phyloP scores from a whole-genome alignment of 2,113 vertebrate species.

The Nycticebus coucang region DNA sequence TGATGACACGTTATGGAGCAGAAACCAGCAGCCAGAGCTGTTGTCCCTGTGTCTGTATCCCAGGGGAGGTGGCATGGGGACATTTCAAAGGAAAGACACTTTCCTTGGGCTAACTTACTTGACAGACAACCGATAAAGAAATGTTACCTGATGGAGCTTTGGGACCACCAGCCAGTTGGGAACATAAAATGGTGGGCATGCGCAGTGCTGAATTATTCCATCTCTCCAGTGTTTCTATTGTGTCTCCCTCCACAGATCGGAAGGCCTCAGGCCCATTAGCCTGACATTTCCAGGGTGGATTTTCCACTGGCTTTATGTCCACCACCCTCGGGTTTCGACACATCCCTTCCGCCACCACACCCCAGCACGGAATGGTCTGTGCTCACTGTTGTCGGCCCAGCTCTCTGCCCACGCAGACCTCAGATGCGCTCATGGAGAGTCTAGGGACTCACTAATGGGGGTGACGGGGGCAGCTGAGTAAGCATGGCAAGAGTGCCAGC shows the following conservation, averaged over 20 bases:
- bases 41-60: not conserved
- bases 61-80: not conserved
- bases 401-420: not conserved
- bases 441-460: not conserved
- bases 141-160: not conserved
- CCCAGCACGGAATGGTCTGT: not conserved
- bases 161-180: not conserved
- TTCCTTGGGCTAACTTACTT: not conserved
- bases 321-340: not conserved
- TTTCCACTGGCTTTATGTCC: conserved; percentile 34
- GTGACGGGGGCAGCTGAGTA: not conserved
- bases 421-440: not conserved
- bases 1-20: not conserved
- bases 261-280: conserved; percentile 20
- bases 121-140: not conserved
- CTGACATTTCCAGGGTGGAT: conserved; percentile 13
- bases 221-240: conserved; percentile 13
- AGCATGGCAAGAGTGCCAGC: too few species aligned
- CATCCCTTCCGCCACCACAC: not conserved
- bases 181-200: not conserved
- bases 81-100: not conserved
- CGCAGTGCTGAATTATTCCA: conserved; percentile 3
- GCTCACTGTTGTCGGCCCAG: not conserved
- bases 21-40: not conserved
- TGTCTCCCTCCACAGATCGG: conserved; percentile 17